Evolutionary conservation across 2,113 vertebrate genomes (phyloP).

Genomic region (Cephalopholis sonnerati): DNA sequence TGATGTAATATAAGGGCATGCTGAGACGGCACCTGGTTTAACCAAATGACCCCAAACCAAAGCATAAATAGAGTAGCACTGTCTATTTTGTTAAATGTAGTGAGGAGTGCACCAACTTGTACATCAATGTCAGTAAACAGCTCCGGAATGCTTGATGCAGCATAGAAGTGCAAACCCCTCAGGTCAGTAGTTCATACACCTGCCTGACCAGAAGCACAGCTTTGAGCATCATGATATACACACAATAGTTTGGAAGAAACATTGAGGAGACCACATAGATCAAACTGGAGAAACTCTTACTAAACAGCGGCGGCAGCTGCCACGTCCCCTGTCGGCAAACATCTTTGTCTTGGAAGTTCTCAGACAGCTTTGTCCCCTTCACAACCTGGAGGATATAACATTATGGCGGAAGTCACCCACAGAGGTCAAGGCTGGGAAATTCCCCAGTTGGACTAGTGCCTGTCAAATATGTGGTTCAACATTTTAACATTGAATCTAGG

Average conservation of each 20-base stretch:
- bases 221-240: background rate
- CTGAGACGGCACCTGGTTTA: background rate
- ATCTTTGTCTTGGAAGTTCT: slow-evolving; percentile 20
- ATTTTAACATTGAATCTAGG: background rate
- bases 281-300: background rate
- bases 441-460: background rate
- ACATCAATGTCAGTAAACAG: slow-evolving; percentile 1
- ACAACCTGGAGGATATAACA: slow-evolving; percentile 8
- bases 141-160: background rate
- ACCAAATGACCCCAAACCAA: background rate
- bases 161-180: background rate
- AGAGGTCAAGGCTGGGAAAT: background rate
- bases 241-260: slow-evolving; percentile 7
- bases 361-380: slow-evolving; percentile 12
- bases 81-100: background rate
- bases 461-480: background rate
- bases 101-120: background rate
- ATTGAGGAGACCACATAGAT: background rate
- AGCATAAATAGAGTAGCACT: background rate
- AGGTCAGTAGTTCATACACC: slow-evolving; percentile 1
- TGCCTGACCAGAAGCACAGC: background rate
- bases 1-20: slow-evolving; percentile 7
- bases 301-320: background rate
- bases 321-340: background rate
- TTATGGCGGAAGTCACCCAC: background rate